Evolutionary conservation across 2,797 vertebrate genomes (phyloP), one percentile per base, ranked within the genome.

Genomic region (Peromyscus aztecus): DNA sequence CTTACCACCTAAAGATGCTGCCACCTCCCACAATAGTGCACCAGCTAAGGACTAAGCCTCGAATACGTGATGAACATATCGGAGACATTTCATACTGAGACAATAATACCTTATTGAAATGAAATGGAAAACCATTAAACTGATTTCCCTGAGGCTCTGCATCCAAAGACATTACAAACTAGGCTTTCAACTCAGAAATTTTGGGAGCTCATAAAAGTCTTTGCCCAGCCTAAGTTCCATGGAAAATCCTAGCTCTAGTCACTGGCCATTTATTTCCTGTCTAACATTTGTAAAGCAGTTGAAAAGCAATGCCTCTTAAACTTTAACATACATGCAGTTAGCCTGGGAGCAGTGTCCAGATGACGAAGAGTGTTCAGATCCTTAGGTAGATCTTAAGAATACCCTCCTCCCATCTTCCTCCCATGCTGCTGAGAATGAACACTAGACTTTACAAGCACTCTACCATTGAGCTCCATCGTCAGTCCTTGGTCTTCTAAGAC

Each of bases 331-430:
- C 34, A 19, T 21, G 67, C 24, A 75, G 14, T 61, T 69, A 17
- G n/a, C 11, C 4, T 92, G 31, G 23, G 43, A 71, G 19, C 10
- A 82, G 63, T 90, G n/a, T 86, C 84, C 29, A 76, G 77, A 86
- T 63, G 71, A 69, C 92, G n/a, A 46, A 87, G 67, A 73, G 87
- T 21, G 77, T 92, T 92, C 61, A 31, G 40, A 82, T 49, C 84
- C 43, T 90, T 81, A 14, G 19, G 63, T 59, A 67, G 46, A 57
- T 6, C 37, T 94, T 85, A 65, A 92, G 24, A 73, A 21, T 29
- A 29, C 63, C 5, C 29, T 49, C 9, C 12, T 69, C 46, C 14
- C 4, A 11, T 40, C 43, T 40, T 73, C n/a, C 31, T n/a, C 63
- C 13, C 23, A 17, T 40, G 23, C 34, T 19, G 24, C 46, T 55